Conservation (phyloP, 2,113 vertebrate species). For the Sturnira hondurensis region DNA sequence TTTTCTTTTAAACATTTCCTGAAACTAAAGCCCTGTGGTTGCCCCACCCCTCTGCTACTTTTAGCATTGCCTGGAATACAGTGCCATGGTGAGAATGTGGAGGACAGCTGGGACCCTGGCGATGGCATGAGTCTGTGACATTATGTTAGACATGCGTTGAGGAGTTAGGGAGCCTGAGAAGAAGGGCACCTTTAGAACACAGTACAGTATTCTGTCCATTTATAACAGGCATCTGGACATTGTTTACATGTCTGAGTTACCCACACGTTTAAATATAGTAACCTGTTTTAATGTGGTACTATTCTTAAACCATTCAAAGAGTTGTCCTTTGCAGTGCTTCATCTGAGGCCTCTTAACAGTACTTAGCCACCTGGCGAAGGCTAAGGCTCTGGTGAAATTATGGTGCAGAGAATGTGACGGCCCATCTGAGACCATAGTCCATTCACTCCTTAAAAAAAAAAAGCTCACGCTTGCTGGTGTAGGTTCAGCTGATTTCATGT, state of each 20-base stretch:
- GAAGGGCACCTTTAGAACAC: background rate
- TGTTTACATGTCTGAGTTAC: background rate
- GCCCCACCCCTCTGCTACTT: background rate
- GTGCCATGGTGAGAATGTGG: background rate
- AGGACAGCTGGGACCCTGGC: slow-evolving; percentile 16
- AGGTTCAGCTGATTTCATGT: background rate
- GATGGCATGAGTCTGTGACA: background rate
- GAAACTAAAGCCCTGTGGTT: background rate
- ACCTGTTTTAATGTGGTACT: background rate
- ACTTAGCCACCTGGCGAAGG: background rate
- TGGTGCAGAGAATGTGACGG: background rate
- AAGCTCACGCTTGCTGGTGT: background rate
- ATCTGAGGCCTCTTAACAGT: background rate
- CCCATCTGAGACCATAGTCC: background rate
- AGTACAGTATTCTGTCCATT: background rate
- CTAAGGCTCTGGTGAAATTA: background rate
- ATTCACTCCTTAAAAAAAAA: background rate
- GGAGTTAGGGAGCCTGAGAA: background rate
- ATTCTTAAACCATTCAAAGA: background rate
- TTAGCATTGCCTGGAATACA: background rate
- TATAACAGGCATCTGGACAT: background rate
- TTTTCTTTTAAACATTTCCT: background rate
- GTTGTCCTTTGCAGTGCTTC: background rate
- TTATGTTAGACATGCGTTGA: background rate
- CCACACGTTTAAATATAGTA: background rate